phyloP scores from a whole-genome alignment of 1,140 invertebrate genomes.

The Calephelis nemesis region DNA sequence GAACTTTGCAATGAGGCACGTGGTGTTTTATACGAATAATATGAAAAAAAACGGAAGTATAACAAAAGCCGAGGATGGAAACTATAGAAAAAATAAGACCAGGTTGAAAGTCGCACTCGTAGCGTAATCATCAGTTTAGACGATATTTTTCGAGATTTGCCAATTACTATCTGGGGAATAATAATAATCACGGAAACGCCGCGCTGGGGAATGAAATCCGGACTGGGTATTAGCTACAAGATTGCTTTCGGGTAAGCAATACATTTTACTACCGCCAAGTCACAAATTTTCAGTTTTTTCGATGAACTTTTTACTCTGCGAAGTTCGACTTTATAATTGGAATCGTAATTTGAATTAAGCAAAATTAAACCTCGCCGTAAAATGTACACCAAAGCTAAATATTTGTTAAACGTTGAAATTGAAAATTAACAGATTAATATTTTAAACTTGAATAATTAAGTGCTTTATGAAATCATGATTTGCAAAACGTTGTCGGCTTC shows the following conservation, averaged over 20 bases:
- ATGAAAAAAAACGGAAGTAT: too few species aligned
- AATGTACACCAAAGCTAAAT: too few species aligned
- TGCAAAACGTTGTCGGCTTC: too few species aligned
- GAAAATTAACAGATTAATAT: too few species aligned
- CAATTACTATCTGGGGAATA: conserved; percentile 2
- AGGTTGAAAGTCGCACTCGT: background rate
- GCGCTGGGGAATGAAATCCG: background rate
- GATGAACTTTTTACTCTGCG: background rate
- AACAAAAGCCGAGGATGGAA: too few species aligned
- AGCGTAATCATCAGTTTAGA: background rate
- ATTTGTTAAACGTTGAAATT: too few species aligned
- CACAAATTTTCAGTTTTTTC: conserved; percentile 6
- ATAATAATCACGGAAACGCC: conserved; percentile 11
- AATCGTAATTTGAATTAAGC: background rate
- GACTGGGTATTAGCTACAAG: conserved; percentile 6
- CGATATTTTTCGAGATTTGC: conserved; percentile 10
- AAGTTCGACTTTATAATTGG: background rate
- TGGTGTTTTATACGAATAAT: too few species aligned
- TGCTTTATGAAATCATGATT: too few species aligned
- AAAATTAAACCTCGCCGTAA: background rate
- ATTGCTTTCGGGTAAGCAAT: conserved; percentile 12
- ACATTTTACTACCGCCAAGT: conserved; percentile 3
- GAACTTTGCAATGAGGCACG: too few species aligned
- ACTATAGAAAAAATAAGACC: too few species aligned
- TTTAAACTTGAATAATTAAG: too few species aligned